Evolutionary conservation across 2,113 vertebrate species (phyloP).

Genomic region (Ondatra zibethicus): DNA sequence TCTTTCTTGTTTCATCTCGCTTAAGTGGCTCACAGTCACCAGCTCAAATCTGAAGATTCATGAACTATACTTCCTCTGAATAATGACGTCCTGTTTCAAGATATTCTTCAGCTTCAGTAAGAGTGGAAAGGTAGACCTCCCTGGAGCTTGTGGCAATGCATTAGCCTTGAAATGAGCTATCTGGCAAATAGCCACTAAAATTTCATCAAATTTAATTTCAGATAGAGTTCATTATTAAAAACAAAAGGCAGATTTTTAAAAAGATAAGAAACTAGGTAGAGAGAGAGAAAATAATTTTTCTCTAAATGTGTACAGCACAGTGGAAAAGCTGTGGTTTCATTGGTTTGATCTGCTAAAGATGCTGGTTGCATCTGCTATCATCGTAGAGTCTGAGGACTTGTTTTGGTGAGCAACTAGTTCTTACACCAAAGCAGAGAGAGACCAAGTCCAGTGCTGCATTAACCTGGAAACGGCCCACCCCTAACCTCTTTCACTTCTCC

Average conservation of each 20-base stretch:
- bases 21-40: slow-evolving; percentile 45
- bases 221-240: slow-evolving; percentile 77
- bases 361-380: slow-evolving; percentile 57
- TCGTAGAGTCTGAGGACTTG: not conserved
- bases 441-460: slow-evolving; percentile 44
- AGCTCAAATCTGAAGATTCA: not conserved
- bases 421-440: not conserved
- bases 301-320: slow-evolving; percentile 73
- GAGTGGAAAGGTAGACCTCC: slow-evolving; percentile 31
- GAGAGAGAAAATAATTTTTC: slow-evolving; percentile 73
- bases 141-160: slow-evolving; percentile 39
- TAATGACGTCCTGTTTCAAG: slow-evolving; percentile 41
- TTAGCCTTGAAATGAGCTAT: slow-evolving; percentile 69
- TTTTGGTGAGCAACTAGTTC: not conserved
- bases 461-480: slow-evolving; percentile 63
- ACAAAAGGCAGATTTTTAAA: slow-evolving; percentile 72
- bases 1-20: not conserved
- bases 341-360: not conserved
- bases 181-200: slow-evolving; percentile 66
- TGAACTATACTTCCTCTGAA: not conserved
- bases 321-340: slow-evolving; percentile 55
- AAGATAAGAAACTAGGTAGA: slow-evolving; percentile 7
- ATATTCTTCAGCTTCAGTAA: slow-evolving; percentile 33
- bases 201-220: slow-evolving; percentile 63
- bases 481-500: slow-evolving; percentile 69